Percentiles rank a stretch among this genome's conserved stretches.
Evolutionary conservation across 92 coral and sea anemone genomes (phyloP).

Genomic region (Ricordea florida): DNA sequence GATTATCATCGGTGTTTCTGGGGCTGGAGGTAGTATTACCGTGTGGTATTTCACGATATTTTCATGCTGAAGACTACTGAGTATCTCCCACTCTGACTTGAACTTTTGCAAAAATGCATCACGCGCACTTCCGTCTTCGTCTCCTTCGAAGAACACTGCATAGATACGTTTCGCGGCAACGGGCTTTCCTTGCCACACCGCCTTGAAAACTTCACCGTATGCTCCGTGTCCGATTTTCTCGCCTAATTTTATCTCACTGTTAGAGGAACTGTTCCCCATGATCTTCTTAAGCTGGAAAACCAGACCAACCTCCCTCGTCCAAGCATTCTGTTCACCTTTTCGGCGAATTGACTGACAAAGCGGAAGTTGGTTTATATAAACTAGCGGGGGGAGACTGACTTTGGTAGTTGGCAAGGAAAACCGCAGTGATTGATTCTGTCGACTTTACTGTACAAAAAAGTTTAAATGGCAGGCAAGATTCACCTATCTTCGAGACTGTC

Average conservation of each 20-base stretch:
- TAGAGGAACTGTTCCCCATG: conserved; percentile 71
- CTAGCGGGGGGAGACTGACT: no score
- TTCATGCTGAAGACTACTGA: conserved; percentile 54
- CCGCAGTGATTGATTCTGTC: no score
- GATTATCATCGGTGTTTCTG: conserved; percentile 73
- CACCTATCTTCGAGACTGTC: no score
- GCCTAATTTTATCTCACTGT: conserved; percentile 57
- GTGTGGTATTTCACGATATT: conserved; percentile 80
- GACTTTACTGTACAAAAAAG: no score
- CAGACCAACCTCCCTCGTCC: no score
- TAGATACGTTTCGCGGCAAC: conserved; percentile 81
- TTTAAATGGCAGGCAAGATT: no score
- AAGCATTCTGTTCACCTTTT: no score
- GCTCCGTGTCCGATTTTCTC: conserved; percentile 76
- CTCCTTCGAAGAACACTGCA: conserved; percentile 65
- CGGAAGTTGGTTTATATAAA: no score
- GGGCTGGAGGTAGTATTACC: conserved; percentile 58
- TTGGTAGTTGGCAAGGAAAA: no score
- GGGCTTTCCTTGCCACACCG: conserved; percentile 60
- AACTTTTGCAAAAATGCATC: conserved; percentile 51
- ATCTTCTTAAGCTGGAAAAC: no score
- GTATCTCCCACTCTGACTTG: conserved; percentile 75
- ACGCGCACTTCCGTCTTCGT: conserved; percentile 49
- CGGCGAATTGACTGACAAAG: no score
- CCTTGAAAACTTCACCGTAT: conserved; percentile 76